phyloP scores from a whole-genome alignment of 2,888 invertebrate species.

The Tetheella fluctuosa region DNA sequence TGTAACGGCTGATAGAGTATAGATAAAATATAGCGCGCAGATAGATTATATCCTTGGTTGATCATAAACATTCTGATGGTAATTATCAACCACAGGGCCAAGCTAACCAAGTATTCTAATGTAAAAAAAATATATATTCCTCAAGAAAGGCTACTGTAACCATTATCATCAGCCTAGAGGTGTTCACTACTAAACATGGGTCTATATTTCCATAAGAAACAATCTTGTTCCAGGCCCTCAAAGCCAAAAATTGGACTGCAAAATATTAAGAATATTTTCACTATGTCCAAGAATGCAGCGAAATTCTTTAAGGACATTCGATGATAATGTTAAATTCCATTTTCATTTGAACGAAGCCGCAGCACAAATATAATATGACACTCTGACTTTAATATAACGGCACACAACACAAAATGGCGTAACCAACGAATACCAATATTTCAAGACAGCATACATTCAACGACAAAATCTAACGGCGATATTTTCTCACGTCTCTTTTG shows the following conservation, averaged over 20 bases:
- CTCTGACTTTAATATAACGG: not conserved
- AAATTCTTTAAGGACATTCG: not conserved
- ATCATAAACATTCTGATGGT: no score
- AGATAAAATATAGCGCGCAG: no score
- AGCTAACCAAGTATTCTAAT: no score
- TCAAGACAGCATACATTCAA: conserved; percentile 3
- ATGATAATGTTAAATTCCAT: not conserved
- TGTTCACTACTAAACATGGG: no score
- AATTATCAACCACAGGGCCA: no score
- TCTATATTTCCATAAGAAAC: no score
- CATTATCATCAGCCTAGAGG: no score
- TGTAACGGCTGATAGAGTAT: no score
- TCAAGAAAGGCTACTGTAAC: no score
- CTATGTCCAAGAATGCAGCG: not conserved
- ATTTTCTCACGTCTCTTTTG: conserved; percentile 19
- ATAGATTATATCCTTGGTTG: no score
- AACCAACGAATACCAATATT: conserved; percentile 10
- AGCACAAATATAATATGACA: not conserved
- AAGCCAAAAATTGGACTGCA: not conserved
- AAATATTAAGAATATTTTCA: not conserved
- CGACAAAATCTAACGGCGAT: conserved; percentile 20
- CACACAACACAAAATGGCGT: not conserved
- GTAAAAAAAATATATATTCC: no score
- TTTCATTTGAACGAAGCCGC: not conserved
- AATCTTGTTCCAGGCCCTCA: no score